These are phyloP conservation scores for Lasioglossum baleicum DNA, from an alignment of 1,140 invertebrate genomes.

Conservation along the genomic window DNA sequence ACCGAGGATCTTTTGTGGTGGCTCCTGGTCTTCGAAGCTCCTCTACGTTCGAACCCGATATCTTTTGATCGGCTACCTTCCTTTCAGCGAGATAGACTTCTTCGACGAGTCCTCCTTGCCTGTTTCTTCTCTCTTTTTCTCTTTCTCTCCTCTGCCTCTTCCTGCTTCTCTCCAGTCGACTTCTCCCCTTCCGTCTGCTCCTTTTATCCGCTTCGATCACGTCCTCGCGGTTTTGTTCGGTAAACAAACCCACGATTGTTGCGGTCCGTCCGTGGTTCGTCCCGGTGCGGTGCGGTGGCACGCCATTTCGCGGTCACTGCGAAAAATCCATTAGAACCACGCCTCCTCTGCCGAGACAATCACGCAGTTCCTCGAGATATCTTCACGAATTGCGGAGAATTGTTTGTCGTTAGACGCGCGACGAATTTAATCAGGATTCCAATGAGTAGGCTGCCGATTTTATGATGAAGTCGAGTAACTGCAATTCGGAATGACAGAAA, in stretches of 20 bases:
- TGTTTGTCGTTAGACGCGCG: too few species aligned
- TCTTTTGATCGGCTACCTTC: constrained; percentile 48
- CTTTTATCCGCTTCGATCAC: constrained; percentile 42
- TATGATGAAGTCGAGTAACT: too few species aligned
- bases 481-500: too few species aligned
- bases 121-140: constrained; percentile 23
- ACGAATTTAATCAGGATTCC: too few species aligned
- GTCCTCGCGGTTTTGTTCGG: constrained; percentile 62
- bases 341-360: too few species aligned
- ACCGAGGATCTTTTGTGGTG: constrained; percentile 59
- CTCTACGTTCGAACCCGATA: constrained; percentile 23
- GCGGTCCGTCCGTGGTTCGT: constrained; percentile 29
- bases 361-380: too few species aligned
- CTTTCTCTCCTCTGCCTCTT: constrained; percentile 39
- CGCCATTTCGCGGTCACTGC: constrained; percentile 51
- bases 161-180: constrained; percentile 35
- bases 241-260: constrained; percentile 68
- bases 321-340: too few species aligned
- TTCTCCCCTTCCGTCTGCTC: too few species aligned
- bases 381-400: too few species aligned
- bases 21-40: constrained; percentile 38
- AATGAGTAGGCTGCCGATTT: too few species aligned
- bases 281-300: constrained; percentile 6
- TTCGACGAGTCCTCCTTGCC: constrained; percentile 53
- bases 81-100: constrained; percentile 58